These are phyloP conservation scores for Aleiodes testaceus DNA, from an alignment of 2,888 invertebrate species.

Conservation along the genomic window DNA sequence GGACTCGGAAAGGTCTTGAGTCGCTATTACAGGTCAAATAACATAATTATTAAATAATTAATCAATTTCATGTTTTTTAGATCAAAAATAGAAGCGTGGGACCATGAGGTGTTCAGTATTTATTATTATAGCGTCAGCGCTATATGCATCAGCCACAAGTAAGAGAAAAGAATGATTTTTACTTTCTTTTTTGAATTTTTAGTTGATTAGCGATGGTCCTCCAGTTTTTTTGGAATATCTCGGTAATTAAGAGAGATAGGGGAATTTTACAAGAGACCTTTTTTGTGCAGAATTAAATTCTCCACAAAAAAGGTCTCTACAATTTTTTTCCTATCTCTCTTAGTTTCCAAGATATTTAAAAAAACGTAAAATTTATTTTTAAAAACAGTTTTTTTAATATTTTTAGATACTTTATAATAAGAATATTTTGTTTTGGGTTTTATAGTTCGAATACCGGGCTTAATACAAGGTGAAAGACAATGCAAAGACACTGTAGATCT, in stretches of 20 bases:
- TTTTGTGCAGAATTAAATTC: too few species aligned
- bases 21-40: not conserved
- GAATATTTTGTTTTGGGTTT: conserved; percentile 54
- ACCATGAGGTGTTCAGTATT: conserved; percentile 63
- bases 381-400: not conserved
- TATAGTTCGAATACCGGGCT: conserved; percentile 63
- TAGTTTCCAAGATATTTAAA: too few species aligned
- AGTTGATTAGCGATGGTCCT: not conserved
- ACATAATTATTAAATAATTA: not conserved
- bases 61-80: conserved; percentile 41
- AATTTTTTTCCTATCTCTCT: too few species aligned
- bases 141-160: conserved; percentile 65
- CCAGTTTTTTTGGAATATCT: not conserved
- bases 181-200: not conserved
- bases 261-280: too few species aligned
- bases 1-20: not conserved
- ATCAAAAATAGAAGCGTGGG: conserved; percentile 49
- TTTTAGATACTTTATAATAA: conserved; percentile 40
- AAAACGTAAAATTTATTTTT: too few species aligned
- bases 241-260: too few species aligned
- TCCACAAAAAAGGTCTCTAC: too few species aligned
- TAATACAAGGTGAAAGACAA: conserved; percentile 60
- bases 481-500: conserved; percentile 50
- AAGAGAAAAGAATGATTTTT: conserved; percentile 52
- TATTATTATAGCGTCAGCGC: conserved; percentile 59